Conservation (phyloP, 2,888 invertebrate species). For the Netelia fuscicornis region DNA sequence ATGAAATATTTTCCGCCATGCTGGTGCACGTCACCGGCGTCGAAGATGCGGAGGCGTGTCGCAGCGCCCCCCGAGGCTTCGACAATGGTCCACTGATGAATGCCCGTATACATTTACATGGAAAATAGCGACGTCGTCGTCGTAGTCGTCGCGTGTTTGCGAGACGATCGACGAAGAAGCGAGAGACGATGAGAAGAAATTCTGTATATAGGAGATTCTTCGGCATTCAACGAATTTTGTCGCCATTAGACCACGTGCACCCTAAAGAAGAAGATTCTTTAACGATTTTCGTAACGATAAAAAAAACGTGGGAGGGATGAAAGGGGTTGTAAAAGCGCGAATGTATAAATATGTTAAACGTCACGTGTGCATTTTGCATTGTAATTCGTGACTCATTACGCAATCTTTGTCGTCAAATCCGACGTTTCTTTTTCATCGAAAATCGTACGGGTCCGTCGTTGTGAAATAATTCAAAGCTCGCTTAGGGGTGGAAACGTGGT, state of each 20-base stretch:
- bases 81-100: constrained; percentile 79
- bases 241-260: constrained; percentile 63
- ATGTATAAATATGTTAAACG: not conserved
- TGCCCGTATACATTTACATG: constrained; percentile 84
- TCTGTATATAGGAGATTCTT: constrained; percentile 48
- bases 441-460: too few species aligned
- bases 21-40: constrained; percentile 55
- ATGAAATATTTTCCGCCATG: constrained; percentile 57
- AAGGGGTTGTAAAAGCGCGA: constrained; percentile 31
- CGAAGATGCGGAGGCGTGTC: constrained; percentile 75
- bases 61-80: constrained; percentile 74
- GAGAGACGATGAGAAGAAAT: constrained; percentile 70
- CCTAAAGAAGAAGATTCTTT: constrained; percentile 56
- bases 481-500: not conserved
- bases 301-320: constrained; percentile 16
- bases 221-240: constrained; percentile 70
- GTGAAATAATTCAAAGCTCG: not conserved
- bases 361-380: not conserved
- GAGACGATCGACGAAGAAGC: constrained; percentile 75
- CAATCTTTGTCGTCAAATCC: constrained; percentile 24
- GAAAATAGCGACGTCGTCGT: constrained; percentile 76
- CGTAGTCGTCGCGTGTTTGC: constrained; percentile 37
- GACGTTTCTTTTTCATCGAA: not conserved
- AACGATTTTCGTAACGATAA: constrained; percentile 63
- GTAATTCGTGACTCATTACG: not conserved